phyloP scores from a whole-genome alignment of 2,113 vertebrate genomes.

The Microcebus tavaratra region DNA sequence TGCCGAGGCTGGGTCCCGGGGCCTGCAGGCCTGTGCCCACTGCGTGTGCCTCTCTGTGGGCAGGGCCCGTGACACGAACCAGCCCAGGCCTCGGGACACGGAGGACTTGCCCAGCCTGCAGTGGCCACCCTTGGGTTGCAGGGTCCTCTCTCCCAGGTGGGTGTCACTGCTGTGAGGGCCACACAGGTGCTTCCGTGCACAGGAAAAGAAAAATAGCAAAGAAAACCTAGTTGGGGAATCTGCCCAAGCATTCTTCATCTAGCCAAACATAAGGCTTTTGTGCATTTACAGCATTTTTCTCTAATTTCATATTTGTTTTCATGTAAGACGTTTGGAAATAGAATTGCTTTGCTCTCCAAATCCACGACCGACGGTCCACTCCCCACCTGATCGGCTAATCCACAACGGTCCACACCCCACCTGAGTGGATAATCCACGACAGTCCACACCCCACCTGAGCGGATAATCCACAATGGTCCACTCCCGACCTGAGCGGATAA shows the following conservation, averaged over 20 bases:
- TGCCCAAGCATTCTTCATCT: not conserved
- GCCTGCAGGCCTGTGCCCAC: not conserved
- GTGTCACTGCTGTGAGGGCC: not conserved
- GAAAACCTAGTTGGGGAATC: not conserved
- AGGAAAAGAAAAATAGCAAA: not conserved
- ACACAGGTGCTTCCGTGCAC: too few relatives aligned
- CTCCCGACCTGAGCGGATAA: not conserved
- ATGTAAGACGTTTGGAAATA: not conserved
- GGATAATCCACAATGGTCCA: too few relatives aligned
- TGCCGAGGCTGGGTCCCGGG: fast-evolving
- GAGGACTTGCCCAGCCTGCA: not conserved
- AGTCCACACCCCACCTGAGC: not conserved
- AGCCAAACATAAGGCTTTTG: not conserved
- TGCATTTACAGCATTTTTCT: not conserved
- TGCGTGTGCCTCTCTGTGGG: fast-evolving
- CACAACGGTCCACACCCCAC: not conserved
- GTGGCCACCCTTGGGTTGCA: not conserved
- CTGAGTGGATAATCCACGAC: too few relatives aligned
- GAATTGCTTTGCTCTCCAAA: not conserved
- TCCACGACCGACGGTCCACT: too few relatives aligned
- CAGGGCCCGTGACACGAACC: not conserved
- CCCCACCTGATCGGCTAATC: not conserved
- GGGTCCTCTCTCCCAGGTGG: fast-evolving
- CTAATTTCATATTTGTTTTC: not conserved
- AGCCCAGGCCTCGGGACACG: too few relatives aligned